phyloP scores from a whole-genome alignment of 2,113 vertebrate genomes.

The Helogale parvula region DNA sequence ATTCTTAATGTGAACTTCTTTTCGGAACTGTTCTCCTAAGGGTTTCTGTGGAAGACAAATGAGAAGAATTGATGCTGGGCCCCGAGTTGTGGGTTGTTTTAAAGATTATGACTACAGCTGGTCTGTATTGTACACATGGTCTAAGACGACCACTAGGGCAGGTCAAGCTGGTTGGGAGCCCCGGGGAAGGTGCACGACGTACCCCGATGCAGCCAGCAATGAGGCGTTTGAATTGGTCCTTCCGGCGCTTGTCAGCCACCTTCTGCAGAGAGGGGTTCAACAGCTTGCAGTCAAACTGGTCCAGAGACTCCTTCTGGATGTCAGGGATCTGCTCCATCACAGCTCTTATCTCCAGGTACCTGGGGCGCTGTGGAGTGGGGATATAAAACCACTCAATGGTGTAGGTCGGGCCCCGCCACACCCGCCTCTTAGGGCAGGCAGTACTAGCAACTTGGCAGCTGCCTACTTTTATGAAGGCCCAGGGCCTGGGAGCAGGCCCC shows the following conservation, averaged over 20 bases:
- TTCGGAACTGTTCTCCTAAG: conserved; percentile 97
- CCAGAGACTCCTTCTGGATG: conserved; percentile 91
- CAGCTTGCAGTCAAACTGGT: conserved; percentile 94
- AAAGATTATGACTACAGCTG: neutral
- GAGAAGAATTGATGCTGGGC: neutral
- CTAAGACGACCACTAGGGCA: neutral
- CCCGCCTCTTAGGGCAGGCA: neutral
- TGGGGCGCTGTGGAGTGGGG: conserved; percentile 88
- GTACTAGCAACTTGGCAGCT: neutral
- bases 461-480: neutral
- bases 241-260: conserved; percentile 93
- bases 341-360: conserved; percentile 91
- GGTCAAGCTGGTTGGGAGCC: neutral
- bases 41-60: conserved; percentile 91
- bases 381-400: neutral
- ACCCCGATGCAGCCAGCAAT: conserved; percentile 96
- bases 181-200: conserved; percentile 66
- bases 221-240: conserved; percentile 96
- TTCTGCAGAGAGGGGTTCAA: conserved; percentile 91
- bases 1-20: conserved; percentile 99
- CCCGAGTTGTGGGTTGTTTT: neutral
- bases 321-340: conserved; percentile 97
- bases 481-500: neutral
- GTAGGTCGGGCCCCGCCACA: neutral
- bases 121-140: fast-evolving